These are phyloP conservation scores for Geopemphigus sp. DNA, from an alignment of 1,140 invertebrate genomes.

Conservation along the genomic window DNA sequence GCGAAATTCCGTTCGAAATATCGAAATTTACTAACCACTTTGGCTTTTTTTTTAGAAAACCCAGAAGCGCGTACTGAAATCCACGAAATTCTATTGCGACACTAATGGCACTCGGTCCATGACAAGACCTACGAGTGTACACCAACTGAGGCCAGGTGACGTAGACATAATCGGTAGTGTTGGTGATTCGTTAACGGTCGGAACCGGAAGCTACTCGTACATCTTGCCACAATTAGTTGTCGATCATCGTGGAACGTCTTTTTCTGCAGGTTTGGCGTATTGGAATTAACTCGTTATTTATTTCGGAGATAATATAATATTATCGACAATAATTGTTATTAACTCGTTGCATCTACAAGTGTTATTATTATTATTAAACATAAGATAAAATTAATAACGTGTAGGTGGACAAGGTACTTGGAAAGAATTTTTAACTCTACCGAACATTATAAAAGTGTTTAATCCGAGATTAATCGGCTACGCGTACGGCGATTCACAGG, in stretches of 20 bases:
- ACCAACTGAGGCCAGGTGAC: constrained; percentile 65
- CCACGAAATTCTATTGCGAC: constrained; percentile 49
- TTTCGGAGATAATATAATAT: neutral
- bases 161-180: constrained; percentile 68
- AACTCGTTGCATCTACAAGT: neutral
- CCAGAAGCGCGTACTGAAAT: neutral
- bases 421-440: constrained; percentile 61
- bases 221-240: constrained; percentile 55
- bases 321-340: neutral
- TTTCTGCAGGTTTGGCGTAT: constrained; percentile 54
- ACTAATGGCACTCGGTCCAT: constrained; percentile 37
- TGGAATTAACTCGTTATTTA: neutral
- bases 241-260: constrained; percentile 58
- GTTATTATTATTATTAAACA: neutral
- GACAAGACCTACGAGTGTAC: constrained; percentile 58
- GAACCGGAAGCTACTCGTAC: constrained; percentile 58
- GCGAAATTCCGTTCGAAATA: neutral
- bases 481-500: constrained; percentile 58
- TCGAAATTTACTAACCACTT: too few species aligned
- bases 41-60: constrained; percentile 25
- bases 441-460: constrained; percentile 64
- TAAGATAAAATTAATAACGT: neutral
- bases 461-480: constrained; percentile 66
- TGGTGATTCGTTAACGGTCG: constrained; percentile 70
- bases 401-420: constrained; percentile 63